Conservation (phyloP, 1,140 invertebrate species). For the Magallana ariakensis region DNA sequence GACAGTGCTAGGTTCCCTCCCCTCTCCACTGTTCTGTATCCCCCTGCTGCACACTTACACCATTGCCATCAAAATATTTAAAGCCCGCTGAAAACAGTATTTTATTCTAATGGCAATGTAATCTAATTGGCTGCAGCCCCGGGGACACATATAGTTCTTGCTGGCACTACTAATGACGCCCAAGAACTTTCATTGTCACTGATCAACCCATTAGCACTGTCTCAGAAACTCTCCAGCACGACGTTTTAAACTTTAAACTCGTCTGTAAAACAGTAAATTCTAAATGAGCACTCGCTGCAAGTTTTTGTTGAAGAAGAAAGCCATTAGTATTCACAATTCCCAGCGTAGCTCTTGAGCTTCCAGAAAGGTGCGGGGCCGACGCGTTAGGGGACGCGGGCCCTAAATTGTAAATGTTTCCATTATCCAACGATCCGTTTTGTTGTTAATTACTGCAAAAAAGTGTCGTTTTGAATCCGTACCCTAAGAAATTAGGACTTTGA, state of each 20-base stretch:
- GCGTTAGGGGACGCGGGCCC: background rate
- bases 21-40: background rate
- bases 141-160: background rate
- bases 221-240: background rate
- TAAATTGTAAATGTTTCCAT: conserved; percentile 21
- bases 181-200: conserved; percentile 9
- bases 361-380: background rate
- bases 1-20: background rate
- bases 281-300: background rate
- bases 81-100: conserved; percentile 25
- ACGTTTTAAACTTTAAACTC: conserved; percentile 32
- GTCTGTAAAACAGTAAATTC: conserved; percentile 21
- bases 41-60: conserved; percentile 7
- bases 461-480: background rate
- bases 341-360: background rate
- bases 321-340: conserved; percentile 21
- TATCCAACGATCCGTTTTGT: background rate
- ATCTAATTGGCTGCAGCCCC: conserved; percentile 4
- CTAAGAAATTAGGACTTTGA: background rate
- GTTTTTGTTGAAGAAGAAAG: conserved; percentile 20
- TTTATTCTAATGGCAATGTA: conserved; percentile 37
- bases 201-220: conserved; percentile 20
- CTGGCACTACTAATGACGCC: conserved; percentile 19
- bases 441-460: background rate
- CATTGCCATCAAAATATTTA: conserved; percentile 22